Percentiles rank a stretch among this genome's conserved stretches.
Conservation (phyloP, 2,888 invertebrate species). For the Druceiella hillmani region DNA sequence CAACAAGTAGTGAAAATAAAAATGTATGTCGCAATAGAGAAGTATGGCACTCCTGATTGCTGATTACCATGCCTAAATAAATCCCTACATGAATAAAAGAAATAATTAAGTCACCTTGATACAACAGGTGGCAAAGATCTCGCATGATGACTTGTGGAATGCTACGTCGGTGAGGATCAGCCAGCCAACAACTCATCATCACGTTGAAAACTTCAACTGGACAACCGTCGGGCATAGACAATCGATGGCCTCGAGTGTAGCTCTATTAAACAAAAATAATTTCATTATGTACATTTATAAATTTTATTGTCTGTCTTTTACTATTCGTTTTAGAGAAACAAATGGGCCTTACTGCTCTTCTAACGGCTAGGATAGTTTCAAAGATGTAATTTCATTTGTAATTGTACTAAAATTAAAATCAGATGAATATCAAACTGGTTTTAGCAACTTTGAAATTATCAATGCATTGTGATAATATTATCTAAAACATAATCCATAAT, state of each 20-base stretch:
- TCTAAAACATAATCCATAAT: too few species aligned
- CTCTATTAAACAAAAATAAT: slow-evolving; percentile 48
- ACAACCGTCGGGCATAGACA: slow-evolving; percentile 64
- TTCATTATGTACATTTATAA: too few species aligned
- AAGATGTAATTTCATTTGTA: too few species aligned
- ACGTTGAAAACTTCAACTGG: slow-evolving; percentile 69
- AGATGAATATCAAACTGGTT: too few species aligned
- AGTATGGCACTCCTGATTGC: slow-evolving; percentile 7
- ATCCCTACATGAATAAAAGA: slow-evolving; percentile 4
- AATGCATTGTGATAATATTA: too few species aligned
- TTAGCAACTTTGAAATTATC: too few species aligned
- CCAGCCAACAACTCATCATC: slow-evolving; percentile 78
- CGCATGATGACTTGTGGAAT: slow-evolving; percentile 82
- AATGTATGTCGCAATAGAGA: slow-evolving; percentile 5
- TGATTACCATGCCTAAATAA: not conserved
- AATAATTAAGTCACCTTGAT: slow-evolving; percentile 49
- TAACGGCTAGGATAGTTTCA: too few species aligned
- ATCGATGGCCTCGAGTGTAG: slow-evolving; percentile 62
- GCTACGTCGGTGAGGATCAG: slow-evolving; percentile 63
- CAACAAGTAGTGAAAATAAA: not conserved
- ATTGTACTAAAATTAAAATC: too few species aligned
- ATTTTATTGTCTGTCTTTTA: too few species aligned
- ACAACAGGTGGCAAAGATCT: slow-evolving; percentile 74
- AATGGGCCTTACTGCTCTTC: too few species aligned
- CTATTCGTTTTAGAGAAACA: too few species aligned